These are phyloP conservation scores for Patella depressa DNA, from an alignment of 2,888 invertebrate species.

Conservation along the genomic window DNA sequence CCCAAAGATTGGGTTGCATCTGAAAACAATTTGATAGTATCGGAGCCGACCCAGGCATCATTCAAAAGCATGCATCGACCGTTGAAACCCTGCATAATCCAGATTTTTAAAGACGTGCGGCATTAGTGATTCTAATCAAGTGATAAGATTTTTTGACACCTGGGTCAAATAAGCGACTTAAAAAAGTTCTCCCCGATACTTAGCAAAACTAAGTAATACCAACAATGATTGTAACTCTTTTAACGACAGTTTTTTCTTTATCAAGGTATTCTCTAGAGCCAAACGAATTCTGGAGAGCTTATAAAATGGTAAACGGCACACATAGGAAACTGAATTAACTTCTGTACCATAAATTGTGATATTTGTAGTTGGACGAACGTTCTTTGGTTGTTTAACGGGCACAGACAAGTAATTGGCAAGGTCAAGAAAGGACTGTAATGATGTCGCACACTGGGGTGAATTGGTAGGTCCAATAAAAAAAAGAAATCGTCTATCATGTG, in stretches of 20 bases:
- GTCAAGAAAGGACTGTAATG: neutral
- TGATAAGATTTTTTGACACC: neutral
- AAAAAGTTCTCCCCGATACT: neutral
- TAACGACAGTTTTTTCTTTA: too few species aligned
- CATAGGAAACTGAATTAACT: neutral
- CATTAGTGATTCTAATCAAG: neutral
- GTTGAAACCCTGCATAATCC: neutral
- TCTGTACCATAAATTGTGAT: neutral
- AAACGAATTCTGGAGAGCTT: neutral
- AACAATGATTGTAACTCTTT: too few species aligned
- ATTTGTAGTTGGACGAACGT: neutral
- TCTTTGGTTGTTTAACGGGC: neutral
- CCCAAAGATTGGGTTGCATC: slow-evolving; percentile 5
- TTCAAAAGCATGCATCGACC: neutral
- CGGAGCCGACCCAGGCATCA: slow-evolving; percentile 1
- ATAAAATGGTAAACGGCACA: neutral
- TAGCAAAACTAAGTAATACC: too few species aligned
- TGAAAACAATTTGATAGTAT: neutral
- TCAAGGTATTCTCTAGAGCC: neutral
- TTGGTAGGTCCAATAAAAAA: neutral
- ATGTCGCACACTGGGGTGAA: neutral
- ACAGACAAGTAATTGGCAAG: neutral
- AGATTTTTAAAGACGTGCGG: neutral
- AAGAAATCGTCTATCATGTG: slow-evolving; percentile 5
- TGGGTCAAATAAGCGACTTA: neutral